A percentile compares a stretch with the other conserved stretches of the same genome.
phyloP scores from a whole-genome alignment of 1,140 invertebrate genomes.

The Magallana angulata region DNA sequence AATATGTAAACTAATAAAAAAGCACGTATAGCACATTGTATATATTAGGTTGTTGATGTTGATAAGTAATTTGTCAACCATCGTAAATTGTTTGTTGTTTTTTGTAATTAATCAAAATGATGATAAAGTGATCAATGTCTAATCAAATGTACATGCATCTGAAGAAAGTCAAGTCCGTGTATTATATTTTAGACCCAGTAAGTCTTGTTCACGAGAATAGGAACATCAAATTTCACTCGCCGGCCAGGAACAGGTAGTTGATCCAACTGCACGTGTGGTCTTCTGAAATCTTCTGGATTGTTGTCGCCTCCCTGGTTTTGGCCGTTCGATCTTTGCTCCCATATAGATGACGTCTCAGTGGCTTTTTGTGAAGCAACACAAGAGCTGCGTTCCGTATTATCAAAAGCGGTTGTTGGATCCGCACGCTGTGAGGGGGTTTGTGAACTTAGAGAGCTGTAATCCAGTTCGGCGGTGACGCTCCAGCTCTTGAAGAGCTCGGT shows the following conservation, averaged over 20 bases:
- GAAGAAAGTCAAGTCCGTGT: no score
- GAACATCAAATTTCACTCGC: slow-evolving; percentile 48
- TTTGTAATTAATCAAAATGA: no score
- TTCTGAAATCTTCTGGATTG: not conserved
- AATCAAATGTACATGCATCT: no score
- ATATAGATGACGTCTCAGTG: not conserved
- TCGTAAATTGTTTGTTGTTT: no score
- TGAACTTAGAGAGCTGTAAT: slow-evolving; percentile 51
- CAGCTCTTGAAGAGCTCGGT: slow-evolving; percentile 57
- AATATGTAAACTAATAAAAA: no score
- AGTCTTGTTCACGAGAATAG: slow-evolving; percentile 54
- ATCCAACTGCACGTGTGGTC: slow-evolving; percentile 34
- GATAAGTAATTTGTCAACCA: no score
- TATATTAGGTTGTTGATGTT: no score
- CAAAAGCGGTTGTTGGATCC: not conserved
- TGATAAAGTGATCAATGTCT: no score
- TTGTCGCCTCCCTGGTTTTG: not conserved
- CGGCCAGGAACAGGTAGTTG: slow-evolving; percentile 41
- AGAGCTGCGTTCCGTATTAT: slow-evolving; percentile 6
- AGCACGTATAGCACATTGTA: no score
- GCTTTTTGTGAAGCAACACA: not conserved
- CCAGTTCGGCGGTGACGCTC: slow-evolving; percentile 56
- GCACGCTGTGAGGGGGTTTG: slow-evolving; percentile 33
- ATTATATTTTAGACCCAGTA: slow-evolving; percentile 50
- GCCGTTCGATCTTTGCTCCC: not conserved